Evolutionary conservation across 2,888 invertebrate species (phyloP).

Genomic region (Polyommatus icarus): DNA sequence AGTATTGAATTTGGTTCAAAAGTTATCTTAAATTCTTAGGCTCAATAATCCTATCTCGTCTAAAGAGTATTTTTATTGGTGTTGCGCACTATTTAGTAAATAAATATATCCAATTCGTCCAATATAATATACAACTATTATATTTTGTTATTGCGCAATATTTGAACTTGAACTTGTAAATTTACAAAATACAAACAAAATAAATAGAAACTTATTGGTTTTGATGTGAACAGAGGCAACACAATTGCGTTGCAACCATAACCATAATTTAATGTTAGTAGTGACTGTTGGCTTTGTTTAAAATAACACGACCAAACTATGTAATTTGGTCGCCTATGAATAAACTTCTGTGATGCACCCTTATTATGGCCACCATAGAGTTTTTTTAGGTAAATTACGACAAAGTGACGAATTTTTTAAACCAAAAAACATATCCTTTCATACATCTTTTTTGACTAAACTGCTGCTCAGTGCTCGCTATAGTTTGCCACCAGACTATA

Average conservation of each 20-base stretch:
- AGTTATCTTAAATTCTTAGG: slow-evolving; percentile 5
- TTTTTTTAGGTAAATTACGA: too few relatives aligned
- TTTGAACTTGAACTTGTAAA: slow-evolving; percentile 23
- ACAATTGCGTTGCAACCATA: not conserved
- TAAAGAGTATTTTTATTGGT: slow-evolving; percentile 14
- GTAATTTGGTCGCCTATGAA: too few relatives aligned
- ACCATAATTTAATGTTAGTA: too few relatives aligned
- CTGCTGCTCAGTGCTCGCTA: too few relatives aligned
- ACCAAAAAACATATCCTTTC: too few relatives aligned
- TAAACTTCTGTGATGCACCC: too few relatives aligned
- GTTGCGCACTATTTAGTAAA: slow-evolving; percentile 26
- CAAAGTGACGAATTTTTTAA: too few relatives aligned
- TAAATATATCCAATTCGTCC: slow-evolving; percentile 9
- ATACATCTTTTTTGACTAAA: too few relatives aligned
- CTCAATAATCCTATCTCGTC: slow-evolving; percentile 5
- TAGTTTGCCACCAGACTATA: too few relatives aligned
- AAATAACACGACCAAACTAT: too few relatives aligned
- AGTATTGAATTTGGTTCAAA: slow-evolving; percentile 13
- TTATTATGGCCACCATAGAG: too few relatives aligned
- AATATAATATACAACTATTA: slow-evolving; percentile 12
- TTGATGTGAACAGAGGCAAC: not conserved
- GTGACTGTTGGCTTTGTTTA: too few relatives aligned
- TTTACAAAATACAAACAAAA: slow-evolving; percentile 46
- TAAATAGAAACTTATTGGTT: slow-evolving; percentile 60
- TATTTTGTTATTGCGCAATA: slow-evolving; percentile 4